These are phyloP conservation scores for Lepidotrigona ventralis DNA, from an alignment of 1,140 invertebrate species.

Conservation along the genomic window DNA sequence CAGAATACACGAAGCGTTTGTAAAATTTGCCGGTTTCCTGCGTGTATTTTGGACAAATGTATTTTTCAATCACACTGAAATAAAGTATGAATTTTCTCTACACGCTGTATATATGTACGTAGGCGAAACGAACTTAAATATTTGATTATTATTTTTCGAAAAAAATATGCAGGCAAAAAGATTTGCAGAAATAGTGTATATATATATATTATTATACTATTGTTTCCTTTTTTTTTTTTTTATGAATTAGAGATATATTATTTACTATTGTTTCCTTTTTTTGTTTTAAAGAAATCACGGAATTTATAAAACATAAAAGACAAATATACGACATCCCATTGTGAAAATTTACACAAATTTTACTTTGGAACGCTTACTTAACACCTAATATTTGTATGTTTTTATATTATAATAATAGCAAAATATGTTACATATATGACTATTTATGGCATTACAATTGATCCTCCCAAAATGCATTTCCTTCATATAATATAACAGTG, in stretches of 20 bases:
- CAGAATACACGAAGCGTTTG: not conserved
- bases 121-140: not conserved
- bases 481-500: not conserved
- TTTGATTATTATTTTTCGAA: not conserved
- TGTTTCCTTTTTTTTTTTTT: too few species aligned
- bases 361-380: not conserved
- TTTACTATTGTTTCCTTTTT: too few species aligned
- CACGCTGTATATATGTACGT: slow-evolving; percentile 21
- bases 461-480: not conserved
- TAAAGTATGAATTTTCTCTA: slow-evolving; percentile 2
- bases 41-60: not conserved
- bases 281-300: too few species aligned
- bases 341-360: not conserved
- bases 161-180: too few species aligned
- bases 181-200: not conserved
- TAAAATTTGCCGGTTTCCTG: not conserved
- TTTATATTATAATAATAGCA: slow-evolving; percentile 18
- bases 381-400: slow-evolving; percentile 39
- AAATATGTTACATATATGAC: not conserved
- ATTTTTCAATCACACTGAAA: not conserved
- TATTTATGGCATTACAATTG: not conserved
- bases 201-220: not conserved
- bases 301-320: not conserved
- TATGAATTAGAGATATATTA: too few species aligned
- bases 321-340: not conserved